Percentiles rank a stretch among this genome's conserved stretches.
These are phyloP conservation scores for Pyrrhia umbra DNA, from an alignment of 2,888 invertebrate genomes.

Conservation along the genomic window DNA sequence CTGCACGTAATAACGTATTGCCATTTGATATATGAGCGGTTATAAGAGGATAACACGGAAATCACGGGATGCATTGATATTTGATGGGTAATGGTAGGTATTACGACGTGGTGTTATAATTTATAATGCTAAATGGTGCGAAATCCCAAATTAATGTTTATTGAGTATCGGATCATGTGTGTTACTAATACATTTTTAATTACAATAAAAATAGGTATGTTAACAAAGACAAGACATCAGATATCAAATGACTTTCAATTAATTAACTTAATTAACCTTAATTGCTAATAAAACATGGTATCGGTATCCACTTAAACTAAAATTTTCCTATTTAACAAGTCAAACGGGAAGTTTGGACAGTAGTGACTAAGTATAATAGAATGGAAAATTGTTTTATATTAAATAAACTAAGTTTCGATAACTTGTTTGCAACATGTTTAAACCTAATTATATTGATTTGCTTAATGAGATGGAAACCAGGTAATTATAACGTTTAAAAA, in stretches of 20 bases:
- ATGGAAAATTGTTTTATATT: constrained; percentile 23
- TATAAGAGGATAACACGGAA: too few species aligned
- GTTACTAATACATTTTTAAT: constrained; percentile 13
- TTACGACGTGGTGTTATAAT: too few species aligned
- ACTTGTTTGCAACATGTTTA: neutral
- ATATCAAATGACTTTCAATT: constrained; percentile 50
- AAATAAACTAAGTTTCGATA: constrained; percentile 21
- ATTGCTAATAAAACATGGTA: constrained; percentile 55
- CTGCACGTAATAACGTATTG: too few species aligned
- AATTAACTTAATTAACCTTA: constrained; percentile 56
- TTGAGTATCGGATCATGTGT: neutral
- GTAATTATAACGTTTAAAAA: too few species aligned
- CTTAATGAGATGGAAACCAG: neutral
- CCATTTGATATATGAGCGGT: too few species aligned
- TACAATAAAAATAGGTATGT: constrained; percentile 19
- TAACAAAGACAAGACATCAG: constrained; percentile 14
- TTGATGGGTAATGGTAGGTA: too few species aligned
- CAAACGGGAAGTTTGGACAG: constrained; percentile 32
- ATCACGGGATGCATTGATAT: too few species aligned
- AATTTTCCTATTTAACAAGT: constrained; percentile 48
- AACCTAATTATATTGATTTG: neutral
- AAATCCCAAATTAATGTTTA: too few species aligned
- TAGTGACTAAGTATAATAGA: constrained; percentile 7
- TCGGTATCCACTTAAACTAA: constrained; percentile 47
- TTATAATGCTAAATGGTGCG: too few species aligned